Conservation (phyloP, 2,888 invertebrate species). For the Papilio gigon region DNA sequence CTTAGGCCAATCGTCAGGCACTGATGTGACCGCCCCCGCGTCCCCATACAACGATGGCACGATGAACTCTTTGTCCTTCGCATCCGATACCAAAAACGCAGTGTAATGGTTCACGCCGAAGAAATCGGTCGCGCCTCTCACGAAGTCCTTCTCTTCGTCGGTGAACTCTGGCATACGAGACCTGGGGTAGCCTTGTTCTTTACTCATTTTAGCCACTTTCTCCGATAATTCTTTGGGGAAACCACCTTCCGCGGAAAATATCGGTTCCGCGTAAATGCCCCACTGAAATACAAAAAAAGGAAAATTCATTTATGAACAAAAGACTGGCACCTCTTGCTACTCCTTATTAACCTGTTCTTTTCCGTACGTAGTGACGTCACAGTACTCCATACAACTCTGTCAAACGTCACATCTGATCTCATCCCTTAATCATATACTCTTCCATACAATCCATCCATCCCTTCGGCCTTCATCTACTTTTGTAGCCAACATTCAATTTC, state of each 20-base stretch:
- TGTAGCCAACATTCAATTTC: no score
- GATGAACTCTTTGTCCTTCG: slow-evolving; percentile 45
- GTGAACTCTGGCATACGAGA: slow-evolving; percentile 58
- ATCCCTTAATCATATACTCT: no score
- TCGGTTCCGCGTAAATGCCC: slow-evolving; percentile 76
- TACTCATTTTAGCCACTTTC: slow-evolving; percentile 64
- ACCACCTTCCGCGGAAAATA: slow-evolving; percentile 76
- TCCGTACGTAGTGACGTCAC: no score
- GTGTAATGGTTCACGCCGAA: slow-evolving; percentile 87
- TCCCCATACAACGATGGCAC: slow-evolving; percentile 60
- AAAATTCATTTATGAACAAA: no score
- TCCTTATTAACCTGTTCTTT: no score
- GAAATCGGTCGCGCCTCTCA: slow-evolving; percentile 65
- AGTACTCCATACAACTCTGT: no score
- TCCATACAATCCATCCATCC: no score
- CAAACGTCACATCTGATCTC: no score
- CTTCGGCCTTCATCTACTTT: no score
- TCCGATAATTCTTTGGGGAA: slow-evolving; percentile 76
- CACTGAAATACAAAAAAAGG: slow-evolving; percentile 57
- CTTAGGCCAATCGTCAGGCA: slow-evolving; percentile 55
- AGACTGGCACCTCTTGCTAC: no score
- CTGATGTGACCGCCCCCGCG: slow-evolving; percentile 47
- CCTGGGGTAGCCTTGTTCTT: slow-evolving; percentile 54
- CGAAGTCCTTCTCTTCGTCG: slow-evolving; percentile 54
- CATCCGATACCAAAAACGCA: slow-evolving; percentile 56